Evolutionary conservation across 2,888 invertebrate species (phyloP).

Genomic region (Morpho helenor): DNA sequence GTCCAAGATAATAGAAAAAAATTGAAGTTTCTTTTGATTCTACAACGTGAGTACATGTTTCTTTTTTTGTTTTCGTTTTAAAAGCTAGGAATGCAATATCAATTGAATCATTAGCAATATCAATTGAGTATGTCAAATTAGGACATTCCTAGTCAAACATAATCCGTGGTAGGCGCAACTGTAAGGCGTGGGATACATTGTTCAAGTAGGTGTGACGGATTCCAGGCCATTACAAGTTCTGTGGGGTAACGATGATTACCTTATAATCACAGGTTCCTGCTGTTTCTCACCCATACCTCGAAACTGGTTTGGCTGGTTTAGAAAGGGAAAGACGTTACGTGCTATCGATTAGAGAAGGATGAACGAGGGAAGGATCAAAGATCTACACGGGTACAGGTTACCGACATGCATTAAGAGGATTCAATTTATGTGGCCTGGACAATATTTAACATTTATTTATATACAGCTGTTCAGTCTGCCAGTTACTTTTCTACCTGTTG

Average conservation of each 20-base stretch:
- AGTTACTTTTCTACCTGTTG: no score
- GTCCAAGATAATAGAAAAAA: no score
- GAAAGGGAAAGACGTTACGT: constrained; percentile 26
- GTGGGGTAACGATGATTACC: constrained; percentile 45
- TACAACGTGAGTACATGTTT: no score
- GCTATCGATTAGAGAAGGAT: constrained; percentile 26
- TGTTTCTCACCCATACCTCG: constrained; percentile 48
- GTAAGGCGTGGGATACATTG: constrained; percentile 41
- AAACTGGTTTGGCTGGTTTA: constrained; percentile 39
- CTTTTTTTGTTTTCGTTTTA: neutral
- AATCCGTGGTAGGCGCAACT: constrained; percentile 6
- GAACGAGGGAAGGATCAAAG: constrained; percentile 24
- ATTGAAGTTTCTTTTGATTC: no score
- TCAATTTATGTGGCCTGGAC: constrained; percentile 10
- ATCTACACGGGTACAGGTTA: constrained; percentile 21
- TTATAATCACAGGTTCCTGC: constrained; percentile 49
- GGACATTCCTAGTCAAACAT: constrained; percentile 11
- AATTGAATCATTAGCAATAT: no score
- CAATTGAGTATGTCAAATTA: neutral
- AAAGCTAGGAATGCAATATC: neutral
- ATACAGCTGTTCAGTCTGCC: neutral
- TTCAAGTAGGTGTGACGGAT: constrained; percentile 44
- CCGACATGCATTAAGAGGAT: constrained; percentile 20
- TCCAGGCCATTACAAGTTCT: constrained; percentile 41
- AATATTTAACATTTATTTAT: constrained; percentile 2